These are phyloP conservation scores for Sinocyclocheilus maitianheensis DNA, from an alignment of 2,113 vertebrate species.

Conservation along the genomic window DNA sequence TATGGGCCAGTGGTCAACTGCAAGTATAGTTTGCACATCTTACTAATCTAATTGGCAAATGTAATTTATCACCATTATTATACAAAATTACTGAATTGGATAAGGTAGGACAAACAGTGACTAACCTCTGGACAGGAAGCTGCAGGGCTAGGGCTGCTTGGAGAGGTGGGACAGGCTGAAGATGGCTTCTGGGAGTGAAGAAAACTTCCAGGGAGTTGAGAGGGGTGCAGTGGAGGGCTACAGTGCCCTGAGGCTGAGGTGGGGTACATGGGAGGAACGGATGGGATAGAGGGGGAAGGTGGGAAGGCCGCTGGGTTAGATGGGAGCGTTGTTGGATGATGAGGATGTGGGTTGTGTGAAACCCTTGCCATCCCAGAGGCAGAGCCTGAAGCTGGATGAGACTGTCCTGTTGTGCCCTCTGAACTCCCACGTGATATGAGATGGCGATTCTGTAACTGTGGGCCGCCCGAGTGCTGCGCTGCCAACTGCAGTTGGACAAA, in stretches of 20 bases:
- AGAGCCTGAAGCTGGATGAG: slow-evolving; percentile 54
- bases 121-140: slow-evolving; percentile 89
- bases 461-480: slow-evolving; percentile 85
- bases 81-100: background rate
- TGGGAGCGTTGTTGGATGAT: slow-evolving; percentile 64
- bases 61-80: background rate
- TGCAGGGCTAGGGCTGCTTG: slow-evolving; percentile 74
- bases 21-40: background rate
- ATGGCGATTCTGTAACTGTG: slow-evolving; percentile 88
- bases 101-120: background rate
- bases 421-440: slow-evolving; percentile 79
- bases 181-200: slow-evolving; percentile 83
- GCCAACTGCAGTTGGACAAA: slow-evolving; percentile 97
- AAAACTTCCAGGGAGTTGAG: slow-evolving; percentile 80
- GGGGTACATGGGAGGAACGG: slow-evolving; percentile 68
- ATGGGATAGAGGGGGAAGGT: slow-evolving; percentile 65
- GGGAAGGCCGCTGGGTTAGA: slow-evolving; percentile 59
- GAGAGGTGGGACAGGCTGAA: slow-evolving; percentile 66
- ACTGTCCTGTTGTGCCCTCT: slow-evolving; percentile 60
- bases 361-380: slow-evolving; percentile 59
- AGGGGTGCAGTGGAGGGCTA: slow-evolving; percentile 76
- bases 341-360: slow-evolving; percentile 59
- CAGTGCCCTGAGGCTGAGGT: slow-evolving; percentile 73
- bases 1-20: background rate
- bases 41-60: background rate